phyloP scores from a whole-genome alignment of 1,140 invertebrate genomes.

The Drosophila rufa region DNA sequence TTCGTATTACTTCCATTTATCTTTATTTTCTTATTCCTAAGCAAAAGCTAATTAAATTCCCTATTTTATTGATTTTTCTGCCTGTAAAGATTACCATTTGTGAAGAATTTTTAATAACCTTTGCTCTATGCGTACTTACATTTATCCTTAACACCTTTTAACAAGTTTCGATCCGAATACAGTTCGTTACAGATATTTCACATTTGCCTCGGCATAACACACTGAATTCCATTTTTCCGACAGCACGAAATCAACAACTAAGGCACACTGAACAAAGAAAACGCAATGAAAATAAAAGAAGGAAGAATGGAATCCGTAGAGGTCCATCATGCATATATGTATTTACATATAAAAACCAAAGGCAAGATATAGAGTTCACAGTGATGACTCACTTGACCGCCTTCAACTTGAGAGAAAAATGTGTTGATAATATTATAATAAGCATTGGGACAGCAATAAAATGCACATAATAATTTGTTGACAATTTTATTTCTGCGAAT shows the following conservation, averaged over 20 bases:
- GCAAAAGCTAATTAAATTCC: neutral
- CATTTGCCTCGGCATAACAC: neutral
- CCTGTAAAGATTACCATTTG: no score
- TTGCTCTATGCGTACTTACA: neutral
- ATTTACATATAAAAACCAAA: neutral
- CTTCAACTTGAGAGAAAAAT: neutral
- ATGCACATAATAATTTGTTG: no score
- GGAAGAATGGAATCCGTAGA: neutral
- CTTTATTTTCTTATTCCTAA: no score
- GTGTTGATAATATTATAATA: no score
- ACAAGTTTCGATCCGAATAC: neutral
- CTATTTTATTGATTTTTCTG: neutral
- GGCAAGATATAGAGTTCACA: neutral
- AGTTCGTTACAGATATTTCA: neutral
- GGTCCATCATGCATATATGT: neutral
- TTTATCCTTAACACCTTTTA: neutral
- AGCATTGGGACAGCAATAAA: no score
- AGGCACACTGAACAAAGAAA: neutral
- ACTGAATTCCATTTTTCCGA: slow-evolving; percentile 1
- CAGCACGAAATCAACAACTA: neutral
- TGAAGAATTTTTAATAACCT: neutral
- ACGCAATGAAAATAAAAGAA: neutral
- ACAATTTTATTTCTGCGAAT: no score
- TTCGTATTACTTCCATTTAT: no score
- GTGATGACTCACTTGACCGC: neutral